Base-by-base conservation (phyloP, 2,797 vertebrate species). In the Sciurus carolinensis region DNA sequence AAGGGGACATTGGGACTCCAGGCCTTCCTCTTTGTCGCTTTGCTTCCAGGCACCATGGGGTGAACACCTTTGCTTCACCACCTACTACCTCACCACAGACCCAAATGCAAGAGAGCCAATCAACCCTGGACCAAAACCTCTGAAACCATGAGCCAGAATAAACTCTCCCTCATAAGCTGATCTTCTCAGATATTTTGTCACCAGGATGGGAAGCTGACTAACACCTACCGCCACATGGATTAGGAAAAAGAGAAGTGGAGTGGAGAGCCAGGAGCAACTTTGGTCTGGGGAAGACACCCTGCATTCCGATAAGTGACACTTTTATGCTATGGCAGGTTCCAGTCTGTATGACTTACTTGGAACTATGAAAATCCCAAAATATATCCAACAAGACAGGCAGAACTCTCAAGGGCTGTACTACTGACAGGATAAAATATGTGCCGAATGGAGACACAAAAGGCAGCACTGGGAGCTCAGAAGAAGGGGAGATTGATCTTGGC, bases 361-460 rank as follows among this genome's bases (percentile, higher is more conserved):
- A 96, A 91, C 73, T 81, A 80, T 91, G 87, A 94, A 96, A 96
- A 93, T 64, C 90, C 91, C 81, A 79, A 90, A 81, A 91, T 85
- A 76, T 20, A 87, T 47, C 93, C 50, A 79, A 79, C 33, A n/a
- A 79, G 62, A 80, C 71, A 92, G 22, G 24, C 54, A 94, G 91
- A 88, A 83, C 72, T 76, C 81, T 39, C 87, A 95, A 96, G 39
- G 62, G 92, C 95, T 82, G 72, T 17, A n/a, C 50, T 84, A 91
- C 85, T 93, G 96, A 91, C 81, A 82, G 90, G 69, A 94, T 90
- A 95, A 97, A 96, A 81, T 71, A 91, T 50, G 90, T 52, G 93
- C 76, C 91, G 72, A 91, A 50, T 59, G 44, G 87, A 93, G 91
- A 92, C 10, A 2, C 2, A 83, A 95, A 91, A 75, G 64, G 92